Conservation (phyloP, 2,113 vertebrate species). For the Microcebus ravelobensis region DNA sequence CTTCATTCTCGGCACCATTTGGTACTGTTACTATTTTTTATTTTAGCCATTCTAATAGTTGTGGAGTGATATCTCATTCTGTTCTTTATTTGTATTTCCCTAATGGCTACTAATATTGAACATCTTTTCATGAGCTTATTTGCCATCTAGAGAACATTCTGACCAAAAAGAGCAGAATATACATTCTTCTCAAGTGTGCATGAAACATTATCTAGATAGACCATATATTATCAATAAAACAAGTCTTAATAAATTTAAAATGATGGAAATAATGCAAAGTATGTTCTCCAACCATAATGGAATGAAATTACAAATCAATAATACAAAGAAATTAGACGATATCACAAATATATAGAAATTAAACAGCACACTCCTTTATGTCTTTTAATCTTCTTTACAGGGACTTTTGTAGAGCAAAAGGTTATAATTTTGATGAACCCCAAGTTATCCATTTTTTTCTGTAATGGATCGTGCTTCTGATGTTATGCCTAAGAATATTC, state of each 20-base stretch:
- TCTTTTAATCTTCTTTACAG: background rate
- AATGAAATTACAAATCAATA: conserved; percentile 11
- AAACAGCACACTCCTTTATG: background rate
- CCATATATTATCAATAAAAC: background rate
- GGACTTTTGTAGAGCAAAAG: background rate
- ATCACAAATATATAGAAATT: conserved; percentile 15
- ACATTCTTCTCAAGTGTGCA: background rate
- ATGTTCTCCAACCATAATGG: background rate
- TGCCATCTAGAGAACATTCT: background rate
- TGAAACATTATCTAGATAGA: background rate
- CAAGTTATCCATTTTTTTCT: background rate
- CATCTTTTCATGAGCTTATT: background rate
- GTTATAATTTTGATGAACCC: background rate
- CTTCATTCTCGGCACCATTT: conserved; percentile 26
- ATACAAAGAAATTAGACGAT: background rate
- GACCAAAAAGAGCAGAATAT: background rate
- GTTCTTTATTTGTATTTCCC: background rate
- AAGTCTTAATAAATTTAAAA: background rate
- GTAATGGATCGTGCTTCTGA: background rate
- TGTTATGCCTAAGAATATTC: background rate
- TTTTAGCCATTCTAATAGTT: background rate
- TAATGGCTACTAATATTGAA: background rate
- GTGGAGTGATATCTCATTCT: background rate
- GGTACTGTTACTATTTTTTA: background rate
- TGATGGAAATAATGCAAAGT: background rate